A percentile compares a stretch with the other conserved stretches of the same genome.
Evolutionary conservation across 2,113 vertebrate genomes (phyloP).

Genomic region (Bothrops jararaca): DNA sequence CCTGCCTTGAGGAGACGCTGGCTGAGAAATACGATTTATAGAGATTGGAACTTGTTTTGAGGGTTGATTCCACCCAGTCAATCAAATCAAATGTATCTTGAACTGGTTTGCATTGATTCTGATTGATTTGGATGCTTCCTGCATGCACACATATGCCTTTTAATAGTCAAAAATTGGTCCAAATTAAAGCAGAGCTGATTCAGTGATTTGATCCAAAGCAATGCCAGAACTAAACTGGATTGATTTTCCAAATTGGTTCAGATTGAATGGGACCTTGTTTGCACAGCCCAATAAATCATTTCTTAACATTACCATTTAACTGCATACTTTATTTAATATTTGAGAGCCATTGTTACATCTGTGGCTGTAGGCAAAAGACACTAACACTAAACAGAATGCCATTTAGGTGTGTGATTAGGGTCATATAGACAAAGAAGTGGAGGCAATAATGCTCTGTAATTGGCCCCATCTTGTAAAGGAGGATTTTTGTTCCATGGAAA

Average conservation of each 20-base stretch:
- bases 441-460: not conserved
- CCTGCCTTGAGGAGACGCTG: not conserved
- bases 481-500: not conserved
- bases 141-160: not conserved
- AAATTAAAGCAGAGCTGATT: not conserved
- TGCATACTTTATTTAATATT: not conserved
- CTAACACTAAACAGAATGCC: not conserved
- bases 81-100: not conserved
- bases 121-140: not conserved
- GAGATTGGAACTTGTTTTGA: not conserved
- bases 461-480: not conserved
- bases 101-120: not conserved
- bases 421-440: not conserved
- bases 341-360: not conserved
- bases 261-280: not conserved
- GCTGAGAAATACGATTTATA: not conserved
- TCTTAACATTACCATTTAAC: not conserved
- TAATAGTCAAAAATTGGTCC: not conserved
- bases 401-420: not conserved
- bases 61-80: not conserved
- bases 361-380: not conserved
- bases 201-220: not conserved
- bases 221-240: not conserved
- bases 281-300: not conserved
- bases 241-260: not conserved